A percentile compares a stretch with the other conserved stretches of the same genome.
Evolutionary conservation across 2,888 invertebrate genomes (phyloP).

Genomic region (Pedicia rivosa): DNA sequence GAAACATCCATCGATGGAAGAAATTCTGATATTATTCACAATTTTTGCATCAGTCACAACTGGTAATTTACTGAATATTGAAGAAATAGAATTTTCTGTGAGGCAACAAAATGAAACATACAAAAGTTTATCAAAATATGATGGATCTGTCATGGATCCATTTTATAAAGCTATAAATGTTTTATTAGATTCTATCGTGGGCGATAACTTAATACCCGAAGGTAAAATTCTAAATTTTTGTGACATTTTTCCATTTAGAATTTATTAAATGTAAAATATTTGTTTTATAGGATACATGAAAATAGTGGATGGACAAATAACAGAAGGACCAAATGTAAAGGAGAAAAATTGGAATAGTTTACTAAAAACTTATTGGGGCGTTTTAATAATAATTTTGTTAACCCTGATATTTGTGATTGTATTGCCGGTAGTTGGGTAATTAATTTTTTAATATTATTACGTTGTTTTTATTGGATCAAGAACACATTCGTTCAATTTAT

Average conservation of each 20-base stretch:
- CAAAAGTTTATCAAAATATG: constrained; percentile 41
- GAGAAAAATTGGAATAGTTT: constrained; percentile 33
- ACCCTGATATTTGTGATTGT: constrained; percentile 49
- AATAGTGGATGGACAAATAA: constrained; percentile 18
- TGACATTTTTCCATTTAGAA: neutral
- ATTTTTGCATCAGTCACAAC: too few species aligned
- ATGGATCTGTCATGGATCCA: constrained; percentile 66
- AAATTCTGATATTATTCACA: too few species aligned
- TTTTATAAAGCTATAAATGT: constrained; percentile 59
- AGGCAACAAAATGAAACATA: constrained; percentile 19
- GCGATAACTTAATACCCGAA: constrained; percentile 20
- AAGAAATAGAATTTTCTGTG: constrained; percentile 2
- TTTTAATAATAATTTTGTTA: constrained; percentile 39
- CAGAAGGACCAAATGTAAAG: constrained; percentile 21
- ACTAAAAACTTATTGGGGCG: constrained; percentile 35
- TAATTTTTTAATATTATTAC: constrained; percentile 11
- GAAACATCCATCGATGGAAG: too few species aligned
- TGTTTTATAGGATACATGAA: constrained; percentile 19
- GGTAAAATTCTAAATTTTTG: constrained; percentile 17
- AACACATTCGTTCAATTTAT: neutral
- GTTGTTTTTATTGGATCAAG: too few species aligned
- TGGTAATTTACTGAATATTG: too few species aligned
- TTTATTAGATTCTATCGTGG: constrained; percentile 43
- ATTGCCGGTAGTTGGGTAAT: constrained; percentile 63
- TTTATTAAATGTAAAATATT: neutral